These are phyloP conservation scores for Jacana jacana DNA, from an alignment of 2,113 vertebrate species.

Conservation along the genomic window DNA sequence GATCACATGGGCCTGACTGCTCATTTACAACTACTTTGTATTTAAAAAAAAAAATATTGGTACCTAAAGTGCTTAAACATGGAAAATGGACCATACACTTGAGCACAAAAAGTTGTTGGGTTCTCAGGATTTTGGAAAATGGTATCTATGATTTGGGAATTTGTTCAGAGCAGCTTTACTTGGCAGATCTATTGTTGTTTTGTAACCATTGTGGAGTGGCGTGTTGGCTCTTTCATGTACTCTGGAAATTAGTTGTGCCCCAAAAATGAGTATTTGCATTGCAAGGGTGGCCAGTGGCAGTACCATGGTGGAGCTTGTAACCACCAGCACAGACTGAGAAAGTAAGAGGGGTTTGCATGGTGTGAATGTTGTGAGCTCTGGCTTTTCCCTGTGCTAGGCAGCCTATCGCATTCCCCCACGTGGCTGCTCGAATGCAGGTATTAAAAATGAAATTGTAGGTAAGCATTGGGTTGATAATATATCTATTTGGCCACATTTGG, in stretches of 20 bases:
- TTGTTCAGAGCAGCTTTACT: not conserved
- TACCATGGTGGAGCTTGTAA: not conserved
- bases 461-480: not conserved
- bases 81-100: fast-evolving
- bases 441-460: not conserved
- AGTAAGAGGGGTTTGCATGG: not conserved
- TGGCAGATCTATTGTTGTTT: not conserved
- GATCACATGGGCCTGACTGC: slow-evolving; percentile 11
- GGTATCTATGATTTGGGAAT: not conserved
- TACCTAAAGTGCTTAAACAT: not conserved
- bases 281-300: not conserved
- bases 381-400: not conserved
- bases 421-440: not conserved
- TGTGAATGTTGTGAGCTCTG: not conserved
- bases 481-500: not conserved
- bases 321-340: not conserved
- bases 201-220: not conserved
- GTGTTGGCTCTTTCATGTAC: not conserved
- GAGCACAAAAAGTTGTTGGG: not conserved
- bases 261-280: not conserved
- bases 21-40: slow-evolving; percentile 8
- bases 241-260: not conserved
- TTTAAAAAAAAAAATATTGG: not conserved
- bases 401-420: fast-evolving
- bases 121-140: not conserved